phyloP scores from a whole-genome alignment of 37 sponge, comb jelly and placozoan species.

The Agelas oroides region DNA sequence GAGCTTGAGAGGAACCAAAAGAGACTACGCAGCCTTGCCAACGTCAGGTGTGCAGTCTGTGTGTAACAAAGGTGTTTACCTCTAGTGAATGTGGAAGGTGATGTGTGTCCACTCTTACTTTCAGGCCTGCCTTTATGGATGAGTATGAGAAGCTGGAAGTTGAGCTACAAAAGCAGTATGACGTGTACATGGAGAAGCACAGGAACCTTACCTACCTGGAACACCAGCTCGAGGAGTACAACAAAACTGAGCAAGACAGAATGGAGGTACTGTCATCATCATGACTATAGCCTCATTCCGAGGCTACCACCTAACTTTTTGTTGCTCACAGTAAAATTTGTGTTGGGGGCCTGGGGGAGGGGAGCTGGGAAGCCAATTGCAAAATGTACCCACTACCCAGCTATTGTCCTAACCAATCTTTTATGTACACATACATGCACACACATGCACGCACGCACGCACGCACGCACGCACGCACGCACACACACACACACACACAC shows the following conservation, averaged over 20 bases:
- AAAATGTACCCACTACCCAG: too few relatives aligned
- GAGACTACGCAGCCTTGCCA: constrained; percentile 87
- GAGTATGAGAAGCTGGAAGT: constrained; percentile 94
- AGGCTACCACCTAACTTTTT: not conserved
- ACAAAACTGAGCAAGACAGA: constrained; percentile 80
- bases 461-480: too few relatives aligned
- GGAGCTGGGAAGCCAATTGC: too few relatives aligned
- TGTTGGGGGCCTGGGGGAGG: too few relatives aligned
- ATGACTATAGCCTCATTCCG: too few relatives aligned
- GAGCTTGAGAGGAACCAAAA: constrained; percentile 96
- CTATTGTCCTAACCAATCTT: too few relatives aligned
- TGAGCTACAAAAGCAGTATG: constrained; percentile 88
- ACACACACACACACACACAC: too few relatives aligned
- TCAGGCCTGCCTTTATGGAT: constrained; percentile 98
- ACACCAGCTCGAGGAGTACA: constrained; percentile 85
- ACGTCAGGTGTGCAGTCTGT: constrained; percentile 66
- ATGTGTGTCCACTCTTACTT: not conserved
- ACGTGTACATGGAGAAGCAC: constrained; percentile 91
- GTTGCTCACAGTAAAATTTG: too few relatives aligned
- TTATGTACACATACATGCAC: too few relatives aligned
- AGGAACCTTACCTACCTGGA: constrained; percentile 93
- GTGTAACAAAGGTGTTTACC: too few relatives aligned
- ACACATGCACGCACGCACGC: too few relatives aligned
- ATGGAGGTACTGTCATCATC: constrained; percentile 68
- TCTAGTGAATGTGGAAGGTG: too few relatives aligned